Base-by-base conservation (phyloP, 2,888 invertebrate species). In the Eristalinus sepulchralis region DNA sequence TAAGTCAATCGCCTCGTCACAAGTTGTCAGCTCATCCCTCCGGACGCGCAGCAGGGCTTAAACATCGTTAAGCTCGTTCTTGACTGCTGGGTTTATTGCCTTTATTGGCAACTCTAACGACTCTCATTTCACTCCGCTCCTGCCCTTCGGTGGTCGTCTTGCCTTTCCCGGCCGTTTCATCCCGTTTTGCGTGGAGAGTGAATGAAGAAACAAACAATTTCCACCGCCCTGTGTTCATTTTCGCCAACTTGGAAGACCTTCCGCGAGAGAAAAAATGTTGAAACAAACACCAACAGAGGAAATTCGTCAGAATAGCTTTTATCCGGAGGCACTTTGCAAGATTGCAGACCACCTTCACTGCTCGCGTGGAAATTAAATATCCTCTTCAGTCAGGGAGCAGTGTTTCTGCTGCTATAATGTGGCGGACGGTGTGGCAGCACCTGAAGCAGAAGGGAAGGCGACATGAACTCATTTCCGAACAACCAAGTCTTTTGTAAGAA, bases 281-380 rank as follows among this genome's bases (percentile, higher is more conserved):
- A 39, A 17, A 22, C 24, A 22, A 22, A 36, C 36, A 22, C 39
- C 34, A 34, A 10, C 36, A 39, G 20, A 24, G 70, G 59, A 70
- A 70, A 36, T 70, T 27, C 39, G 8, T 36, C 34, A 27, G 13
- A 59, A 39, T 59, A 47, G n/a, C 24, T 22, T 8, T 31, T 31
- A 47, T 71, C 60, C 60, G 60, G 70, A 36, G 20, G 20, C 62
- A 31, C 33, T 47, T 27, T 60, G 71, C 47, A 10, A n/a, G 47
- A 10, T 39, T 31, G 60, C 39, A 31, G 33, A 9, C 60, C 47
- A 31, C 8, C 47, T 62, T 53, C 33, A 33, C 62, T 53, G 62
- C 53, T 72, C 27, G 33, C 53, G 53, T 72, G 53, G 72, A 72
- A 72, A 72, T 72, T 72, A 72, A 72, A 72, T 53, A 72, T 63